Evolutionary conservation across 2,113 vertebrate genomes (phyloP).

Genomic region (Amphilophus citrinellus): DNA sequence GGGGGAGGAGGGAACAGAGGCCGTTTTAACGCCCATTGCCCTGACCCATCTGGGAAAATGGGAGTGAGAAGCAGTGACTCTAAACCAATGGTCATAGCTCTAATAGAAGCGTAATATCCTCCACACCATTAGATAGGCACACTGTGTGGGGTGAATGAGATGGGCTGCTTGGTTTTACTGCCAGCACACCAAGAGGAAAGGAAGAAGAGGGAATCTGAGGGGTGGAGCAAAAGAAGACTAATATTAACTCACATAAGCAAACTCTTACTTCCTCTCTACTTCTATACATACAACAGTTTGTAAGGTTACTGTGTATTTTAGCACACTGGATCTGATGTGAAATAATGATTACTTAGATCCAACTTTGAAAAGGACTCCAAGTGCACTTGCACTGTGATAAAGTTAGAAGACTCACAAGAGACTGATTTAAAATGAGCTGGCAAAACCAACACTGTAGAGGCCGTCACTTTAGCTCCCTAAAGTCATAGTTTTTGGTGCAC

Average conservation of each 20-base stretch:
- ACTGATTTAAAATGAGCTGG: background rate
- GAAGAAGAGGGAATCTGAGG: background rate
- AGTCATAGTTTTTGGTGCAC: background rate
- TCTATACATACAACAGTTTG: background rate
- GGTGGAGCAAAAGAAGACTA: conserved; percentile 12
- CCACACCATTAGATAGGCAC: conserved; percentile 64
- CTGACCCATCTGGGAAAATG: conserved; percentile 54
- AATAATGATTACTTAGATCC: background rate
- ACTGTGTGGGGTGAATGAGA: conserved; percentile 37
- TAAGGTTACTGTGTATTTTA: background rate
- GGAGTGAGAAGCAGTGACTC: conserved; percentile 52
- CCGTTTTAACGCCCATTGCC: conserved; percentile 49
- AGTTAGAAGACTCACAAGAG: background rate
- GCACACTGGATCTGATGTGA: background rate
- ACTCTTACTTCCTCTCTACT: background rate
- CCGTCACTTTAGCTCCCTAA: background rate
- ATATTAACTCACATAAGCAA: background rate
- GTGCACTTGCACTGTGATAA: background rate
- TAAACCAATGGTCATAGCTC: conserved; percentile 58
- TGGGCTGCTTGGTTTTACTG: conserved; percentile 56
- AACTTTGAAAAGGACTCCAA: background rate
- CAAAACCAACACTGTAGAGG: background rate
- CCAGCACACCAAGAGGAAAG: conserved; percentile 3
- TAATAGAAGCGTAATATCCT: conserved; percentile 65
- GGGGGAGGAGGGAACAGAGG: background rate